These are phyloP conservation scores for Caenorhabditis virilis DNA, from an alignment of 2,888 invertebrate species.

Conservation along the genomic window DNA sequence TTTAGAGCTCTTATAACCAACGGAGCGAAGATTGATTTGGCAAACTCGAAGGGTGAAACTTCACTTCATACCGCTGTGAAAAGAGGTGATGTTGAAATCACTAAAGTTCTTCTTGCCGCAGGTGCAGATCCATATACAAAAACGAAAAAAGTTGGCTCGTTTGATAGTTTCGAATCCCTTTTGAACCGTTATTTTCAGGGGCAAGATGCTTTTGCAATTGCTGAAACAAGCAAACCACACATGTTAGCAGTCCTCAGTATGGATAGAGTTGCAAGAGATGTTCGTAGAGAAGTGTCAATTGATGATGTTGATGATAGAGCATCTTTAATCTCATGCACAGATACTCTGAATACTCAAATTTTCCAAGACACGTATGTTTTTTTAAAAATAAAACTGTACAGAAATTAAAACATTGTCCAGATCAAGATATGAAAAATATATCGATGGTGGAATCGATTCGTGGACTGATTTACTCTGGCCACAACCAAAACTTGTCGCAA, in stretches of 20 bases:
- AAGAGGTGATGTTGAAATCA: conserved; percentile 73
- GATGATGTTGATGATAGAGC: conserved; percentile 54
- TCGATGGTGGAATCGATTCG: conserved; percentile 65
- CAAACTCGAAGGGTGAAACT: conserved; percentile 74
- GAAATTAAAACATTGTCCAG: conserved; percentile 1
- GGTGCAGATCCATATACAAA: conserved; percentile 73
- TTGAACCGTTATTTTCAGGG: conserved; percentile 24
- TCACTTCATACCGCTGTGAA: conserved; percentile 76
- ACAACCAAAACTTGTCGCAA: conserved; percentile 72
- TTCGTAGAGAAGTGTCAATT: conserved; percentile 42
- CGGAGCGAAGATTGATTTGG: conserved; percentile 74
- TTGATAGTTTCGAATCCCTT: not conserved
- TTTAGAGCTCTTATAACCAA: conserved; percentile 70
- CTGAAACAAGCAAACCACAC: conserved; percentile 32
- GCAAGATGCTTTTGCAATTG: conserved; percentile 53
- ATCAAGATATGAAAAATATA: conserved; percentile 35
- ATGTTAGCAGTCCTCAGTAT: conserved; percentile 40
- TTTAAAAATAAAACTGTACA: not conserved
- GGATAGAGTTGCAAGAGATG: conserved; percentile 47
- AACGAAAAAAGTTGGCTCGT: conserved; percentile 39
- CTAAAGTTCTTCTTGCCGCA: conserved; percentile 73
- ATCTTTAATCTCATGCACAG: conserved; percentile 51
- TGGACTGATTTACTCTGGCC: conserved; percentile 74
- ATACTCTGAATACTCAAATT: conserved; percentile 42
- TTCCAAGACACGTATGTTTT: conserved; percentile 37